These are phyloP conservation scores for Theodoxus fluviatilis DNA, from an alignment of 2,888 invertebrate species.

Conservation along the genomic window DNA sequence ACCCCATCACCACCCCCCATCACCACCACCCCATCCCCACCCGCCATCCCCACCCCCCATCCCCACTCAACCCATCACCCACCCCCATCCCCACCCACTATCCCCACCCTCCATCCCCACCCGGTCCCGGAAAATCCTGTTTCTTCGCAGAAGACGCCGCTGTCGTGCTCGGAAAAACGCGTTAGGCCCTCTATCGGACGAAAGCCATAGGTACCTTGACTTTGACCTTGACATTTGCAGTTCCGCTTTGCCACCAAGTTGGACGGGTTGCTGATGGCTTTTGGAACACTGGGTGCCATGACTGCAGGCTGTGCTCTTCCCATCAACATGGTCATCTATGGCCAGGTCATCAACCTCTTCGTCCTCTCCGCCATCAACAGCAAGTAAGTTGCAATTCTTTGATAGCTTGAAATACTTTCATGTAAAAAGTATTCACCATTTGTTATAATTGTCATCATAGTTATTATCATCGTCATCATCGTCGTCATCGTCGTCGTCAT, in stretches of 20 bases:
- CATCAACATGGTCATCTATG: slow-evolving; percentile 18
- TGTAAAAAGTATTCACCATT: no score
- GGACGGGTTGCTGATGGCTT: slow-evolving; percentile 28
- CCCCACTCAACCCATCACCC: neutral
- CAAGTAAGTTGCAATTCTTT: neutral
- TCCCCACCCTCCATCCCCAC: neutral
- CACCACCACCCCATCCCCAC: neutral
- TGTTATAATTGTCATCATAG: no score
- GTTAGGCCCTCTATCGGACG: slow-evolving; percentile 5
- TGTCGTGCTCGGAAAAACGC: neutral
- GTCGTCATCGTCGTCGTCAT: neutral
- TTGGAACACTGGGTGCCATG: slow-evolving; percentile 27
- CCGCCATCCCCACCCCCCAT: neutral
- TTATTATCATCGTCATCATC: no score
- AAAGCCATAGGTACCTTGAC: neutral
- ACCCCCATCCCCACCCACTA: neutral
- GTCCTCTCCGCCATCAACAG: no score
- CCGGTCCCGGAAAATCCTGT: neutral
- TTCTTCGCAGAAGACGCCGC: neutral
- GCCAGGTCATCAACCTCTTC: slow-evolving; percentile 15
- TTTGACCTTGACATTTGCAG: slow-evolving; percentile 12
- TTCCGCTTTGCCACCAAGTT: slow-evolving; percentile 27
- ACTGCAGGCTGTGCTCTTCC: slow-evolving; percentile 24
- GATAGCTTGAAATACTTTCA: no score
- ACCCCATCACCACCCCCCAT: neutral